Conservation (phyloP, 2,888 invertebrate species). For the Scrobipalpa atriplicella region DNA sequence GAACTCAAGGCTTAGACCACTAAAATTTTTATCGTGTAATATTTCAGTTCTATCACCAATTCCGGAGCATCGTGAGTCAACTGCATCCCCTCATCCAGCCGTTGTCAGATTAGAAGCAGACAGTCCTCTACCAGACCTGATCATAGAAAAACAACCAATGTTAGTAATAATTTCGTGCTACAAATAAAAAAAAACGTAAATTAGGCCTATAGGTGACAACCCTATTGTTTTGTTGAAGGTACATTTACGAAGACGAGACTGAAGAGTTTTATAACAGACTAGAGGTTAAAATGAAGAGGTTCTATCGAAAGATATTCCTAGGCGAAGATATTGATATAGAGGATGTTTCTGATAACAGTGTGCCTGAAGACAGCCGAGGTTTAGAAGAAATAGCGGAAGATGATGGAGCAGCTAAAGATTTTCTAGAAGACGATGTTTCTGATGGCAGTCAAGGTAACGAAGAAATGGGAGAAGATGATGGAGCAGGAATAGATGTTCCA, state of each 20-base stretch:
- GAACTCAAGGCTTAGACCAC: too few relatives aligned
- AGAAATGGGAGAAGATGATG: not conserved
- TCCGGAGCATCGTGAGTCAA: not conserved
- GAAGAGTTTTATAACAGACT: not conserved
- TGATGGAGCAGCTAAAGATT: not conserved
- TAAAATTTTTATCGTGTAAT: not conserved
- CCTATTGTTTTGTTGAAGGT: not conserved
- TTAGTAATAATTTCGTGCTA: not conserved
- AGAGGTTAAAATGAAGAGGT: not conserved
- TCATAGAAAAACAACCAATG: not conserved
- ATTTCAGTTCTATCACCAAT: not conserved
- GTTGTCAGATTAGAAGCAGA: not conserved
- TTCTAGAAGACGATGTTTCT: too few relatives aligned
- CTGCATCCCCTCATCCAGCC: not conserved
- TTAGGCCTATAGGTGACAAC: not conserved
- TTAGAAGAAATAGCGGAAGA: not conserved
- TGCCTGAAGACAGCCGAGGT: not conserved
- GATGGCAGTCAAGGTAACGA: not conserved
- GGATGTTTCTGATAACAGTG: not conserved
- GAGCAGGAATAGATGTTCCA: not conserved
- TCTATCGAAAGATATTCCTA: not conserved
- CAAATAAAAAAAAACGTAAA: too few relatives aligned
- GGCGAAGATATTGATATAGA: not conserved
- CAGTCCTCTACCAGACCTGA: not conserved
- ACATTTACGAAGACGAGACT: constrained; percentile 20